Conservation (phyloP, 2,888 invertebrate species). For the Rhamphomyia laevipes region DNA sequence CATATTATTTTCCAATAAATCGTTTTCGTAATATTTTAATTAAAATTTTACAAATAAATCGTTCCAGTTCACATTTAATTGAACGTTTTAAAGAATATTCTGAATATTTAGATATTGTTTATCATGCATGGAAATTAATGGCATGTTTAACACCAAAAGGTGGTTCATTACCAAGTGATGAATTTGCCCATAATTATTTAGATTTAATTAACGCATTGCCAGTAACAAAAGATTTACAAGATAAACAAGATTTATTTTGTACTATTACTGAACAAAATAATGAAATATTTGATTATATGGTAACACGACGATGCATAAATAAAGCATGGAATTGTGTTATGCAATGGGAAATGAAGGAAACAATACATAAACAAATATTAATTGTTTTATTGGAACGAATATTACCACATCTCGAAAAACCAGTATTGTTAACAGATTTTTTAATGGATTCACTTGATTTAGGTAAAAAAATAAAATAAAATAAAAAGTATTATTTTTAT, state of each 20-base stretch:
- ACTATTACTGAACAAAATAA: constrained; percentile 24
- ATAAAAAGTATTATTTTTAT: background rate
- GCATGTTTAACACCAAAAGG: constrained; percentile 45
- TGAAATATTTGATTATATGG: constrained; percentile 43
- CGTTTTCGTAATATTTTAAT: constrained; percentile 55
- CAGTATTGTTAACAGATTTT: constrained; percentile 80
- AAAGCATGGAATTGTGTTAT: constrained; percentile 67
- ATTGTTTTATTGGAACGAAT: constrained; percentile 71
- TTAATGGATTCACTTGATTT: constrained; percentile 79
- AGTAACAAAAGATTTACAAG: constrained; percentile 30
- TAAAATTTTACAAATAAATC: constrained; percentile 49
- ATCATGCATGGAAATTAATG: constrained; percentile 53
- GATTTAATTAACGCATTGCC: constrained; percentile 47
- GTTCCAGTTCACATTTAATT: constrained; percentile 49
- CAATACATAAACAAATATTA: constrained; percentile 65
- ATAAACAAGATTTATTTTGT: constrained; percentile 33
- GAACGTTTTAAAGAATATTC: constrained; percentile 63
- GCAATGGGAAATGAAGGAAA: constrained; percentile 56
- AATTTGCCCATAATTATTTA: constrained; percentile 51
- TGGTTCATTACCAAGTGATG: constrained; percentile 36
- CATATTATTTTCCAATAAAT: constrained; percentile 51
- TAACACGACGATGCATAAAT: constrained; percentile 48
- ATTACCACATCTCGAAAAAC: constrained; percentile 66
- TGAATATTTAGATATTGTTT: constrained; percentile 62
- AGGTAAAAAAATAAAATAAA: constrained; percentile 37